Percentiles rank a stretch among this genome's conserved stretches.
Evolutionary conservation across 2,113 vertebrate species (phyloP).

Genomic region (Mastomys coucha): DNA sequence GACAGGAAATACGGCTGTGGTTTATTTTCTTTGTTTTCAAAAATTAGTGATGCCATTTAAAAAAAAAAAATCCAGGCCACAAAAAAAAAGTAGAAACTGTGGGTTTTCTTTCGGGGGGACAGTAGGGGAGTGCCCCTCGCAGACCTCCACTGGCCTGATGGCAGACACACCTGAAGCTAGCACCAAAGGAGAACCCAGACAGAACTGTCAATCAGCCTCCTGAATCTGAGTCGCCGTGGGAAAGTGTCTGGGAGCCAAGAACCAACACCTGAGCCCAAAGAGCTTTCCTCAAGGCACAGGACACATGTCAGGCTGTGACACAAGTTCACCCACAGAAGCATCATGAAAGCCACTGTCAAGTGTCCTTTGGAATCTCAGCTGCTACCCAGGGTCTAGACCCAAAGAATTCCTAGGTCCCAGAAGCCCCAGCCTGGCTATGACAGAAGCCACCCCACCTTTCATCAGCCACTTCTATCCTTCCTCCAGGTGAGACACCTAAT

Average conservation of each 20-base stretch:
- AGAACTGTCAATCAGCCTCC: not conserved
- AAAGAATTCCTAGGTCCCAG: not conserved
- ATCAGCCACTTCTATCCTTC: not conserved
- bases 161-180: not conserved
- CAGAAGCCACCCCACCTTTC: not conserved
- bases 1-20: slow-evolving; percentile 52
- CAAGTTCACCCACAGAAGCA: slow-evolving; percentile 56
- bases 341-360: slow-evolving; percentile 12
- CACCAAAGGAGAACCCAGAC: not conserved
- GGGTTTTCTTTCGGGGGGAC: not conserved
- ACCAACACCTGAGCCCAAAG: not conserved
- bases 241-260: not conserved
- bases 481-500: not conserved
- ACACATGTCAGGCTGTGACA: slow-evolving; percentile 51
- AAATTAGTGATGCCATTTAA: slow-evolving; percentile 48
- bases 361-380: slow-evolving; percentile 37
- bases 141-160: not conserved
- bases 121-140: not conserved
- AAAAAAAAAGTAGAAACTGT: not conserved
- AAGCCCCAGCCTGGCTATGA: not conserved
- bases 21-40: slow-evolving; percentile 72
- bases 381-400: not conserved
- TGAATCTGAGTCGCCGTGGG: not conserved
- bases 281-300: not conserved
- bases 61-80: slow-evolving; percentile 2